These are phyloP conservation scores for Margarornis squamiger DNA, from an alignment of 2,797 vertebrate genomes.

Conservation along the genomic window DNA sequence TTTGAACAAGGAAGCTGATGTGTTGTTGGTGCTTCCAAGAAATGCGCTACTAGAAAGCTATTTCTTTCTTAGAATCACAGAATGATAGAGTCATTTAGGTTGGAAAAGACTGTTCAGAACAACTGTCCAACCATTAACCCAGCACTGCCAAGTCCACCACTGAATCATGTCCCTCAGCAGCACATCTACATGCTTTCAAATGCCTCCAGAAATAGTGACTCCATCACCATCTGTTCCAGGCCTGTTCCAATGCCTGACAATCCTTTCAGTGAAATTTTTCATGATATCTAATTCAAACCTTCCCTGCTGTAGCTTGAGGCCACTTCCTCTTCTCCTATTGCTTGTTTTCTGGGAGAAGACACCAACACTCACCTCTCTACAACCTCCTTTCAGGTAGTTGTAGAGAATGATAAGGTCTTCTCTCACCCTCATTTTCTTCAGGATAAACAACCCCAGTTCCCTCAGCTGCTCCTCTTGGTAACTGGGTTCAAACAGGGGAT, in stretches of 20 bases:
- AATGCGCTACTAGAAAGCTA: neutral
- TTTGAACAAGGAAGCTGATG: neutral
- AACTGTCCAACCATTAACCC: neutral
- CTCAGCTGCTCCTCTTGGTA: neutral
- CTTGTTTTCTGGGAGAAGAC: neutral
- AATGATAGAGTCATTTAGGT: neutral
- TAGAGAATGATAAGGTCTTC: neutral
- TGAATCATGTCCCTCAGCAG: neutral
- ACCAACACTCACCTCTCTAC: neutral
- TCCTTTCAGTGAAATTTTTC: neutral
- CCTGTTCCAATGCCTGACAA: neutral
- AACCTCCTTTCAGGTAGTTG: neutral
- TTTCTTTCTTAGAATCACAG: neutral
- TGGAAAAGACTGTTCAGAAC: neutral
- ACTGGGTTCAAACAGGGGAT: neutral
- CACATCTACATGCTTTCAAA: neutral
- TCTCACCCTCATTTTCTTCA: neutral
- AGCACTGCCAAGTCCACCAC: neutral
- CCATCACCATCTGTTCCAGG: neutral
- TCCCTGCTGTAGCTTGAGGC: neutral
- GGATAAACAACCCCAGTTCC: neutral
- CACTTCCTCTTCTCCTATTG: accelerated
- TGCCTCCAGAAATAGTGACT: neutral
- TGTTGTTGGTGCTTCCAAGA: neutral
- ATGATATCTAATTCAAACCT: neutral